phyloP scores from a whole-genome alignment of 2,888 invertebrate species.

The Eugnorisma glareosa region DNA sequence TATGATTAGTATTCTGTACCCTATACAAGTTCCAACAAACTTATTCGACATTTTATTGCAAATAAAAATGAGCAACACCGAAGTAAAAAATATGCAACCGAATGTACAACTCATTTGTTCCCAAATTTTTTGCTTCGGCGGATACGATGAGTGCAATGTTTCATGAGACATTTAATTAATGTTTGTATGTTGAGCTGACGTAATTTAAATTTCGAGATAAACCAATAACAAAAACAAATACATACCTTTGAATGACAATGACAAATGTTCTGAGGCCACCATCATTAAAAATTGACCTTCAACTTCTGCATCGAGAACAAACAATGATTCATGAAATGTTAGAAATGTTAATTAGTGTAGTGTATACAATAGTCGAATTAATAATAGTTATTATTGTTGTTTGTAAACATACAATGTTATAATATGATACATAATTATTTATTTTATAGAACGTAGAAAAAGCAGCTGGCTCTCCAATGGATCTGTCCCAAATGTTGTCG shows the following conservation, averaged over 20 bases:
- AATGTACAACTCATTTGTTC: not conserved
- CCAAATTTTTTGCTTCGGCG: conserved; percentile 1
- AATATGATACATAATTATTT: not conserved
- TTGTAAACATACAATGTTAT: not conserved
- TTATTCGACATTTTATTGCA: not conserved
- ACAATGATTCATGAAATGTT: conserved; percentile 30
- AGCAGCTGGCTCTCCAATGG: conserved; percentile 77
- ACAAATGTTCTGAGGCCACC: conserved; percentile 71
- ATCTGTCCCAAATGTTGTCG: conserved; percentile 90
- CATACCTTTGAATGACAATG: conserved; percentile 79
- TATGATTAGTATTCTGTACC: conserved; percentile 72
- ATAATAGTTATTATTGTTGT: not conserved
- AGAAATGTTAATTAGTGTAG: conserved; percentile 28
- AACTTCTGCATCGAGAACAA: conserved; percentile 61
- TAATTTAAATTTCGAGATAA: conserved; percentile 30
- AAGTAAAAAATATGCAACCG: conserved; percentile 1
- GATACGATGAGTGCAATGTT: conserved; percentile 10
- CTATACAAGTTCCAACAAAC: not conserved
- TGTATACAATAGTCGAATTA: conserved; percentile 9
- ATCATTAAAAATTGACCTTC: conserved; percentile 60
- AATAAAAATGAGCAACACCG: not conserved
- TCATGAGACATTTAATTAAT: conserved; percentile 17
- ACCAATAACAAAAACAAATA: conserved; percentile 50
- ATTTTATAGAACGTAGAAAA: conserved; percentile 79
- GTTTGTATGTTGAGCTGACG: not conserved